Base-by-base conservation (phyloP, 2,888 invertebrate species). In the Habrosyne pyritoides region DNA sequence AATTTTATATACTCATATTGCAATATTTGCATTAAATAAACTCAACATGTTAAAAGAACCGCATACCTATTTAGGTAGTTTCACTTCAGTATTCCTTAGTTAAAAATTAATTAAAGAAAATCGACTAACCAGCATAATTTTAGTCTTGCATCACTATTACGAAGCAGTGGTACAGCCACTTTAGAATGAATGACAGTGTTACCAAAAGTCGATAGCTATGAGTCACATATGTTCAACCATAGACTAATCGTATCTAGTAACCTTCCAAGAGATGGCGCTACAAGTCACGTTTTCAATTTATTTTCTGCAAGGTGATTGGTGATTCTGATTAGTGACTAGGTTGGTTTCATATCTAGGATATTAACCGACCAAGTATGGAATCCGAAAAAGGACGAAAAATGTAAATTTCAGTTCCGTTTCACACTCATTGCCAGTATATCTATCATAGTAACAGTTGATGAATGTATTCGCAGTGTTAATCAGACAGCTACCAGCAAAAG, bases 361-460 rank as follows among this genome's bases (percentile, higher is more conserved):
- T 81, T 75, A 86, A 58, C 69, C 89, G 77, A 68, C 87, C 76
- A 81, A 83, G 62, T 81, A 73, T 66, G 69, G 80, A 69, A 59
- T 57, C 71, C 69, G 71, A 77, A 76, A 79, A 84, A 79, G 83
- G 77, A 81, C 76, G 75, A 82, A 81, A 82, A 76, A 63, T 64
- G 42, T 57, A 67, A 68, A 64, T 67, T 79, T 61, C 68, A 72
- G 78, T 82, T 84, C 76, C 77, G 76, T 82, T 79, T 74, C 66
- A 73, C 70, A 64, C 68, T 63, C 14, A 30, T 50, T 56, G 59
- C 57, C 33, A 51, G 18, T 53, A 60, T 64, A 66, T 53, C 14
- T 50, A 21, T 21, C 49, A 42, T 47, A 52, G 53, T 53, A 48
- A 28, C 47, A 50, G 30, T 54, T 56, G 47, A 60, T 63, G 64